Evolutionary conservation across 2,113 vertebrate genomes (phyloP).

Genomic region (Sciurus niger): DNA sequence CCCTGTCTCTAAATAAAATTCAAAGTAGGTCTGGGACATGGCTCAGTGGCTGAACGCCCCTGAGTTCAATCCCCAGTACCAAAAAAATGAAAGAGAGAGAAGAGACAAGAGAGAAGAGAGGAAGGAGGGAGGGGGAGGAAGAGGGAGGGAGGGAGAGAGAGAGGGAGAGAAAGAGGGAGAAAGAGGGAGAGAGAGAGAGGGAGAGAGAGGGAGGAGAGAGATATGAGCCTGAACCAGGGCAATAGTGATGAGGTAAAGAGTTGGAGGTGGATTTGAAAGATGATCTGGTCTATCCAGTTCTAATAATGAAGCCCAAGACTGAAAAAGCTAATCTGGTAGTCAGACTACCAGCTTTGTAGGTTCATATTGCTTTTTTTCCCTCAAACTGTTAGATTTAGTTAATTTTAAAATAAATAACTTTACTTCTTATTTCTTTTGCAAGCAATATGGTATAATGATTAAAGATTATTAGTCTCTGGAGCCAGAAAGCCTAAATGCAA

Average conservation of each 20-base stretch:
- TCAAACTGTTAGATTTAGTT: conserved; percentile 35
- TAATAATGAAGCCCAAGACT: neutral
- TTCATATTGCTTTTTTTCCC: neutral
- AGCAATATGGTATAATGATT: neutral
- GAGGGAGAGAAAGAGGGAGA: too few species aligned
- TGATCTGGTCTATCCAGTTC: neutral
- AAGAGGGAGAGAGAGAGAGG: too few species aligned
- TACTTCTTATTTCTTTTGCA: conserved; percentile 40
- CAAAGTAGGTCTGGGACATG: too few species aligned
- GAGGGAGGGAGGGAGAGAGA: too few species aligned
- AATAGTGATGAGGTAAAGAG: neutral
- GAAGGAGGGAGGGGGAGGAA: too few species aligned
- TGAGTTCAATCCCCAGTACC: too few species aligned
- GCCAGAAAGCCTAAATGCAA: neutral
- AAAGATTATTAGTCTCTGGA: conserved; percentile 19
- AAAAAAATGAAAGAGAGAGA: too few species aligned
- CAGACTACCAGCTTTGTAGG: neutral
- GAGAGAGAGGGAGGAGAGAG: too few species aligned
- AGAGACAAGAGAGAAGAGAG: too few species aligned
- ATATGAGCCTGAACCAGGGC: neutral
- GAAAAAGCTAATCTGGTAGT: neutral
- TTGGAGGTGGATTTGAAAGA: neutral
- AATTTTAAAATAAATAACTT: conserved; percentile 32
- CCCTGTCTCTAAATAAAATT: too few species aligned
- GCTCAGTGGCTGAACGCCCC: too few species aligned